Percentiles rank a stretch among this genome's conserved stretches.
Evolutionary conservation across 2,113 vertebrate genomes (phyloP).

Genomic region (Grus americana): DNA sequence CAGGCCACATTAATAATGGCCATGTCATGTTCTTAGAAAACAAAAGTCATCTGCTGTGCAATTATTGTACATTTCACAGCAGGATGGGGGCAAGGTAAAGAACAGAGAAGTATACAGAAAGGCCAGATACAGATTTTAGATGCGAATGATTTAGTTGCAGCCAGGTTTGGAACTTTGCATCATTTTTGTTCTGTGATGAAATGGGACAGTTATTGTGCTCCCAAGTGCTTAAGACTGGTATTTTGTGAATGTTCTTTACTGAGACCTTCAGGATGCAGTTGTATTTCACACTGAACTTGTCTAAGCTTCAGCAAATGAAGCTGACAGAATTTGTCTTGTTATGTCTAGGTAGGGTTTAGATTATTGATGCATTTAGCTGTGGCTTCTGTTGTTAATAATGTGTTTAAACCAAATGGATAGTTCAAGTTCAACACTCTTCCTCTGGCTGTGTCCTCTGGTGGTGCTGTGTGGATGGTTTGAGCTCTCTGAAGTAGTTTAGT

Average conservation of each 20-base stretch:
- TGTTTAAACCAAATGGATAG: neutral
- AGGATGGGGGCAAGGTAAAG: conserved; percentile 18
- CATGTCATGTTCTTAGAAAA: conserved; percentile 66
- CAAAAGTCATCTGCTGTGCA: conserved; percentile 52
- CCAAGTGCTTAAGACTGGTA: neutral
- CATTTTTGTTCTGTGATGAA: neutral
- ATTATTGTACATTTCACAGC: conserved; percentile 57
- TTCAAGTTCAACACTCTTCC: neutral
- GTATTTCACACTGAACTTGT: neutral
- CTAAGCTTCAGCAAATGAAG: neutral
- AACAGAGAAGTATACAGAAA: neutral
- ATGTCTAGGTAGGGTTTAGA: neutral
- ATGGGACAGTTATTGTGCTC: neutral
- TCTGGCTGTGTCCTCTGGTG: neutral
- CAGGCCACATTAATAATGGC: conserved; percentile 73
- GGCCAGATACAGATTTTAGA: neutral
- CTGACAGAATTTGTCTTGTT: neutral
- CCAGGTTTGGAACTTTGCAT: neutral
- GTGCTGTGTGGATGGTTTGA: neutral
- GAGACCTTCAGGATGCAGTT: neutral
- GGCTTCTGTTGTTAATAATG: neutral
- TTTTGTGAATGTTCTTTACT: neutral
- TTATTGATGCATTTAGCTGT: neutral
- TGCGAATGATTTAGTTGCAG: neutral
- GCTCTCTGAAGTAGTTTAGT: neutral